Conservation (phyloP, 2,888 invertebrate genomes). For the Quadroppia sp. region DNA sequence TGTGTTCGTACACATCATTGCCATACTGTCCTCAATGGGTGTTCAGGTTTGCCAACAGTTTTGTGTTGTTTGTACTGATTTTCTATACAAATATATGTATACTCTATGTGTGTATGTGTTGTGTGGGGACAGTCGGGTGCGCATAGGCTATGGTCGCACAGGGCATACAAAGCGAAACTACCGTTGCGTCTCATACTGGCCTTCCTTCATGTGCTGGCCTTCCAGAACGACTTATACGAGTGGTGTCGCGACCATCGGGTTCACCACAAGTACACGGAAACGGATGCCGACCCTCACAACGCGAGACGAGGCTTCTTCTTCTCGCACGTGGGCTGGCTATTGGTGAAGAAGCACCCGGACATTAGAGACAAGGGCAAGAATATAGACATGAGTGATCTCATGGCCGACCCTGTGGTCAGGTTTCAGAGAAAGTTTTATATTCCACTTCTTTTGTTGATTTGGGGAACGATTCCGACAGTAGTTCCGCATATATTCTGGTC, state of each 20-base stretch:
- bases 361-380: constrained; percentile 55
- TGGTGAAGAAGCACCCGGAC: constrained; percentile 56
- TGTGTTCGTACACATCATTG: constrained; percentile 42
- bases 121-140: constrained; percentile 61
- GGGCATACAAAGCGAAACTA: constrained; percentile 81
- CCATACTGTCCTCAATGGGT: constrained; percentile 24
- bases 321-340: constrained; percentile 58
- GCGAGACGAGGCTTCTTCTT: constrained; percentile 57
- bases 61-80: too few species aligned
- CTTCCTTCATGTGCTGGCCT: constrained; percentile 76
- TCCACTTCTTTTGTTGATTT: constrained; percentile 52
- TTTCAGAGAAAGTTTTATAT: constrained; percentile 56
- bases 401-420: constrained; percentile 54
- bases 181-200: constrained; percentile 71
- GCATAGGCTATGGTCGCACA: constrained; percentile 88
- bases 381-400: constrained; percentile 56
- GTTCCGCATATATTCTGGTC: constrained; percentile 56
- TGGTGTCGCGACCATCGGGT: constrained; percentile 54
- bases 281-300: constrained; percentile 54
- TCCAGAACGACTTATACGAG: constrained; percentile 56
- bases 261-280: constrained; percentile 54
- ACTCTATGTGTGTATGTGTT: not conserved
- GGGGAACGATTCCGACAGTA: constrained; percentile 55
- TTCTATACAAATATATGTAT: too few species aligned
- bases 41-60: constrained; percentile 5